A percentile compares a stretch with the other conserved stretches of the same genome.
These are phyloP conservation scores for Cantharis nigra DNA, from an alignment of 2,888 invertebrate genomes.

Conservation along the genomic window DNA sequence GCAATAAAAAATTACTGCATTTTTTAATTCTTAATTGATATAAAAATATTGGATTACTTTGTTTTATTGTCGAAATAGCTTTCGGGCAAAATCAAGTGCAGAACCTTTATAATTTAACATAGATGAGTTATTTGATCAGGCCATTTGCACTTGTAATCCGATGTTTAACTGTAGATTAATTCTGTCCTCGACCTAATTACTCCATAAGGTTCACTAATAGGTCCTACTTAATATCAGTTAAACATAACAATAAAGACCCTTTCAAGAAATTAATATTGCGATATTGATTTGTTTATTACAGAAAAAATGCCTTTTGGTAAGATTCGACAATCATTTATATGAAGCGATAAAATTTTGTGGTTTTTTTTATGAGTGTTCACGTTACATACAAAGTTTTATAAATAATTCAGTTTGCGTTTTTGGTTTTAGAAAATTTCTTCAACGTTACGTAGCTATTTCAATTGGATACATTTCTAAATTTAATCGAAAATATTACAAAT, in stretches of 20 bases:
- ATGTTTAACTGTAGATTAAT: background rate
- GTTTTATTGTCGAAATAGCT: background rate
- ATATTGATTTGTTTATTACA: background rate
- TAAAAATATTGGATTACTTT: background rate
- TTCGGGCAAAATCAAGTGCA: background rate
- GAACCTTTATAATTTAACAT: background rate
- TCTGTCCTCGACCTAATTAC: background rate
- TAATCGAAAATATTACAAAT: background rate
- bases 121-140: background rate
- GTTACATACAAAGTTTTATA: background rate
- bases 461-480: background rate
- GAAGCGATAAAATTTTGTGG: background rate
- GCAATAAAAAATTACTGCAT: background rate
- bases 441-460: background rate
- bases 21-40: background rate
- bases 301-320: background rate
- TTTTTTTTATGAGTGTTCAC: background rate
- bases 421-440: background rate
- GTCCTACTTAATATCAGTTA: background rate
- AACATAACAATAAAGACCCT: background rate
- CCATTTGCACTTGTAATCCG: background rate
- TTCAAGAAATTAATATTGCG: background rate
- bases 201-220: background rate
- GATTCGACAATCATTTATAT: background rate
- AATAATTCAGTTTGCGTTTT: background rate